Percentiles rank a stretch among this genome's conserved stretches.
Conservation (phyloP, 2,888 invertebrate genomes). For the Cephus spinipes region DNA sequence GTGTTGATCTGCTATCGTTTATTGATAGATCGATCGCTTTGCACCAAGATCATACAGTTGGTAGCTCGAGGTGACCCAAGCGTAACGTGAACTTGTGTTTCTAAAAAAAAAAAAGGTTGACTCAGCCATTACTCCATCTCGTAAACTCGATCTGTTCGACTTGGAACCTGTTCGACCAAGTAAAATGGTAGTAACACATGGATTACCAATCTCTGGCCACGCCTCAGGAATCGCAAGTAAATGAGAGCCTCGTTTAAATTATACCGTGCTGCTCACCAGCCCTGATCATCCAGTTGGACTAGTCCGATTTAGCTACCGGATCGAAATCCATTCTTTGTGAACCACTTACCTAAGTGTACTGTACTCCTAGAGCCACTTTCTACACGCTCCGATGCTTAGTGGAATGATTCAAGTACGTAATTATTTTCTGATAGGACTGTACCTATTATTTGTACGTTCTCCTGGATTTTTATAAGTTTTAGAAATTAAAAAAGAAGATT, state of each 20-base stretch:
- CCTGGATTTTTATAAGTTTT: not conserved
- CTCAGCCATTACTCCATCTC: not conserved
- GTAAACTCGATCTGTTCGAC: slow-evolving; percentile 2
- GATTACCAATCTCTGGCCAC: slow-evolving; percentile 14
- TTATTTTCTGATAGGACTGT: not conserved
- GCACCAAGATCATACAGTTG: not conserved
- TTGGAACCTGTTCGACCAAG: slow-evolving; percentile 24
- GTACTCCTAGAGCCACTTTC: not conserved
- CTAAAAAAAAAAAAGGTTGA: not conserved
- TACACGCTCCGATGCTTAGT: not conserved
- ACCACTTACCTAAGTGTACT: not conserved
- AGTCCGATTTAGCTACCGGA: not conserved
- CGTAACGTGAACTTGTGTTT: not conserved
- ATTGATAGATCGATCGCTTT: not conserved
- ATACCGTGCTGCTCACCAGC: not conserved
- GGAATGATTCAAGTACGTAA: not conserved
- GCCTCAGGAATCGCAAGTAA: slow-evolving; percentile 1
- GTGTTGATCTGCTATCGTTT: not conserved
- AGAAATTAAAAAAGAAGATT: not conserved
- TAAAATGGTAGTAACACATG: slow-evolving; percentile 25
- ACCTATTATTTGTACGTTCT: not conserved
- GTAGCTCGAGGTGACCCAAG: not conserved
- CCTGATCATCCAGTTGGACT: not conserved
- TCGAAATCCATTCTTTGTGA: not conserved
- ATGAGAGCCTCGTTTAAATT: not conserved